Conservation (phyloP, 1,140 invertebrate species). For the Pristionchus pacificus region DNA sequence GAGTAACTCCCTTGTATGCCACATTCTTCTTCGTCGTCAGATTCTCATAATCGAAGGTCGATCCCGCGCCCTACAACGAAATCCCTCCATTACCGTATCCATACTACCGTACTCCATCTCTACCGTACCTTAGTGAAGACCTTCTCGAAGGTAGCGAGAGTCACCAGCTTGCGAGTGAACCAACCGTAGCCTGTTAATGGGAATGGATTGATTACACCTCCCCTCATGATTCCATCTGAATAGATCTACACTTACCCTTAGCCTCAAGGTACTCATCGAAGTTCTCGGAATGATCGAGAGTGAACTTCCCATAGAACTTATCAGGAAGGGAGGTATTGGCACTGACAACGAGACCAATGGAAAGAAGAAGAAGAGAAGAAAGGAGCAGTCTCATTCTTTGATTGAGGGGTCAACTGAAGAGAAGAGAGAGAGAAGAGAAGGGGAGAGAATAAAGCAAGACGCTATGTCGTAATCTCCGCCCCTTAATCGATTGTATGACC, state of each 20-base stretch:
- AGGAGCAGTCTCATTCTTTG: not conserved
- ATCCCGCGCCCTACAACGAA: not conserved
- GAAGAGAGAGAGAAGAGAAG: too few relatives aligned
- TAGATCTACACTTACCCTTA: slow-evolving; percentile 40
- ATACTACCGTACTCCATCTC: not conserved
- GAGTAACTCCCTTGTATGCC: slow-evolving; percentile 34
- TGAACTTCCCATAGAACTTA: slow-evolving; percentile 49
- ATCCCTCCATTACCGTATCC: not conserved
- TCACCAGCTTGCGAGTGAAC: slow-evolving; percentile 54
- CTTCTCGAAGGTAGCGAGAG: slow-evolving; percentile 49
- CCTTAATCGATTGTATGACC: too few relatives aligned
- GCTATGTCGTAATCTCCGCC: too few relatives aligned
- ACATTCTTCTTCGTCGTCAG: slow-evolving; percentile 25
- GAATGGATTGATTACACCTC: not conserved
- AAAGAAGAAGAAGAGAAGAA: too few relatives aligned
- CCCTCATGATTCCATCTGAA: not conserved
- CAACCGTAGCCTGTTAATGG: slow-evolving; percentile 41
- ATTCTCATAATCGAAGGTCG: slow-evolving; percentile 37
- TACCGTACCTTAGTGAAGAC: slow-evolving; percentile 33
- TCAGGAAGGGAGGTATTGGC: slow-evolving; percentile 31
- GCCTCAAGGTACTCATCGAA: slow-evolving; percentile 52
- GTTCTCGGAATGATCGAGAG: slow-evolving; percentile 50
- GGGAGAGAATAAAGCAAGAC: too few relatives aligned
- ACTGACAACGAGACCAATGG: not conserved
- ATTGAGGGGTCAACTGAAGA: too few relatives aligned